A percentile compares a stretch with the other conserved stretches of the same genome.
Evolutionary conservation across 1,140 invertebrate species (phyloP).

Genomic region (Zelostemma sp.): DNA sequence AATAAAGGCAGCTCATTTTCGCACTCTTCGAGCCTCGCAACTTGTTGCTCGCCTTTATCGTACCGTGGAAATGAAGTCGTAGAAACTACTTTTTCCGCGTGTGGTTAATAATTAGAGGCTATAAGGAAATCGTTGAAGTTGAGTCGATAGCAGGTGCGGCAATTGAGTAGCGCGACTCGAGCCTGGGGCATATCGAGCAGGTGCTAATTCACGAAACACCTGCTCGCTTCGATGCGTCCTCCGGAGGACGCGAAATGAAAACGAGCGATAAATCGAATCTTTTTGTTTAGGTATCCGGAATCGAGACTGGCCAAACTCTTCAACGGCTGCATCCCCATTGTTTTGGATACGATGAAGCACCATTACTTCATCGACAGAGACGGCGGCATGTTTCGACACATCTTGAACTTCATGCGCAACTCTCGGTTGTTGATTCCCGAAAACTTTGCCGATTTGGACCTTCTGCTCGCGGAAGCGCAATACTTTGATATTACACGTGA

Average conservation of each 20-base stretch:
- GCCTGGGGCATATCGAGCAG: conserved; percentile 54
- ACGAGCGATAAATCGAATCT: conserved; percentile 14
- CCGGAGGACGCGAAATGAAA: conserved; percentile 13
- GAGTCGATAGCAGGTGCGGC: conserved; percentile 48
- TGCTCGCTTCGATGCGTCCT: conserved; percentile 42
- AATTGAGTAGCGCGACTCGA: conserved; percentile 23
- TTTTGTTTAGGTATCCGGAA: conserved; percentile 85
- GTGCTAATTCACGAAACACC: conserved; percentile 59
- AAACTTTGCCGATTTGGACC: conserved; percentile 88
- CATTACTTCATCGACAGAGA: conserved; percentile 98
- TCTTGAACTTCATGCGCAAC: conserved; percentile 96
- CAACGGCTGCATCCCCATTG: conserved; percentile 96
- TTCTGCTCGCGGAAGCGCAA: conserved; percentile 92
- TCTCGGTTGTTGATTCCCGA: conserved; percentile 87
- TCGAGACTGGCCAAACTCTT: conserved; percentile 93
- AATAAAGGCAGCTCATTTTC: conserved; percentile 26
- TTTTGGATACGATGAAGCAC: conserved; percentile 95
- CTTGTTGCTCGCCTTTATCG: conserved; percentile 6
- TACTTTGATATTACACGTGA: conserved; percentile 93
- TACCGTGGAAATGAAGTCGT: too few species aligned
- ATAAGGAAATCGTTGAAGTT: too few species aligned
- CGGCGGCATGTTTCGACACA: conserved; percentile 95
- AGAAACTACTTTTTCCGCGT: too few species aligned
- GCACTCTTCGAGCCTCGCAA: too few species aligned
- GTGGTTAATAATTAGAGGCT: too few species aligned